phyloP scores from a whole-genome alignment of 2,888 invertebrate genomes.

The Lycaena phlaeas region DNA sequence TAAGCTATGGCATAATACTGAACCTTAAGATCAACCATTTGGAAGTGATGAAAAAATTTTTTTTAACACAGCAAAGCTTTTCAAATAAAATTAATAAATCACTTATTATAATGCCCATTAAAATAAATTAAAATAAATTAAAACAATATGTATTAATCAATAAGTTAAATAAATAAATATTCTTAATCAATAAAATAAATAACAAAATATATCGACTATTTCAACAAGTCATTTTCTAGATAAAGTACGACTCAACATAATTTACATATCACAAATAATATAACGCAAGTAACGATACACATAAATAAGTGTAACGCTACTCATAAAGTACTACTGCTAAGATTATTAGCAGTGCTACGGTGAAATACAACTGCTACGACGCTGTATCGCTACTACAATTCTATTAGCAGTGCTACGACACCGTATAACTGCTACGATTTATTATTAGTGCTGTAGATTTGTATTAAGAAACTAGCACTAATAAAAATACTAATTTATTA shows the following conservation, averaged over 20 bases:
- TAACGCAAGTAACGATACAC: too few relatives aligned
- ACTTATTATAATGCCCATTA: background rate
- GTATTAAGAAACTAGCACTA: too few relatives aligned
- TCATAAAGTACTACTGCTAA: too few relatives aligned
- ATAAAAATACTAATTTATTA: too few relatives aligned
- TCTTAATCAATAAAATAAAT: background rate
- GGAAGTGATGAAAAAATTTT: constrained; percentile 10
- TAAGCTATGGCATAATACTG: constrained; percentile 52
- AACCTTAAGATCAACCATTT: constrained; percentile 29
- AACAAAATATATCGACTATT: constrained; percentile 2
- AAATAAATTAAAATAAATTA: background rate
- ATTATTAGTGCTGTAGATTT: too few relatives aligned
- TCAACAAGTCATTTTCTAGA: constrained; percentile 1
- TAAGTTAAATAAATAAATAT: background rate
- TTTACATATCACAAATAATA: constrained; percentile 1
- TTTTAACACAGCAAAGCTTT: constrained; percentile 17
- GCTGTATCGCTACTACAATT: too few relatives aligned
- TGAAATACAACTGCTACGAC: too few relatives aligned
- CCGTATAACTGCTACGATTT: too few relatives aligned
- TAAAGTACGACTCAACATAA: background rate
- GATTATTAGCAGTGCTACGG: too few relatives aligned
- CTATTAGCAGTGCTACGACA: too few relatives aligned
- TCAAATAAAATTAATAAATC: constrained; percentile 1
- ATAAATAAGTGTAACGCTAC: too few relatives aligned
- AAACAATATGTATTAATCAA: background rate